A percentile compares a stretch with the other conserved stretches of the same genome.
These are phyloP conservation scores for Mythimna loreyi DNA, from an alignment of 2,888 invertebrate genomes.

Conservation along the genomic window DNA sequence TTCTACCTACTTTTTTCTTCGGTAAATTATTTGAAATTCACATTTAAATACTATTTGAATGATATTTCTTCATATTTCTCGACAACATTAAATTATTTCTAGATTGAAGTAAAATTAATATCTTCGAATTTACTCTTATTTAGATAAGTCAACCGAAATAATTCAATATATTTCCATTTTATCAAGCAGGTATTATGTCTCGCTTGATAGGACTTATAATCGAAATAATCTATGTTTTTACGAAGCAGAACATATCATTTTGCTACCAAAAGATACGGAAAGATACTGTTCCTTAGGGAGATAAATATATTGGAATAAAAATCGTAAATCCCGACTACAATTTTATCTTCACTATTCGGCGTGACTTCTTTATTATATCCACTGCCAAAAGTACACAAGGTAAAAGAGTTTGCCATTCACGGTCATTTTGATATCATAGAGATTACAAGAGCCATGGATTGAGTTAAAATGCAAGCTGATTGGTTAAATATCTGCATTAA, in stretches of 20 bases:
- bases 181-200: background rate
- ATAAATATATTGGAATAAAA: constrained; percentile 53
- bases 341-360: constrained; percentile 53
- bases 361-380: constrained; percentile 38
- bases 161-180: constrained; percentile 1
- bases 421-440: background rate
- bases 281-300: constrained; percentile 51
- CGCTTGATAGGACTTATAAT: background rate
- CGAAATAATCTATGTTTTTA: constrained; percentile 8
- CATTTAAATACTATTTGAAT: background rate
- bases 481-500: no score
- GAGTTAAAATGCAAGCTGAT: background rate
- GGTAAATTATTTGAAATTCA: background rate
- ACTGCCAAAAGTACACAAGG: constrained; percentile 13
- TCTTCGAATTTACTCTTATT: background rate
- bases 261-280: constrained; percentile 49
- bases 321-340: constrained; percentile 54
- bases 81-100: no score
- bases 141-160: background rate
- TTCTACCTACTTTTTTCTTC: no score
- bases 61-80: no score
- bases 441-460: no score
- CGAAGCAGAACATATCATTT: constrained; percentile 1
- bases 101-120: no score
- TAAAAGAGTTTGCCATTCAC: background rate